phyloP scores from a whole-genome alignment of 2,113 vertebrate species.

The Lophura nycthemera region DNA sequence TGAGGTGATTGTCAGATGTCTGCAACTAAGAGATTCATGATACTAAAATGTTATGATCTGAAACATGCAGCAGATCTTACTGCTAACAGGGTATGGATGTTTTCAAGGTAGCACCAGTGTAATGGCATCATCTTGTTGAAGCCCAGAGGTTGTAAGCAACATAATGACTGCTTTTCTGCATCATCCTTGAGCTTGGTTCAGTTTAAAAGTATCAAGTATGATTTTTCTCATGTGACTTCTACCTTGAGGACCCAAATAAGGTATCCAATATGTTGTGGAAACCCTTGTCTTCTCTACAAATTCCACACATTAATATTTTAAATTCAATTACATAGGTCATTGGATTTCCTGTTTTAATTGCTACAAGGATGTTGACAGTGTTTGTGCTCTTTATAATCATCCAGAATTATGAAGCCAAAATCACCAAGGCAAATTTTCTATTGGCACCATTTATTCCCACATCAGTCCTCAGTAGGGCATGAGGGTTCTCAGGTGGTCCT shows the following conservation, averaged over 20 bases:
- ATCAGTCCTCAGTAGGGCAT: background rate
- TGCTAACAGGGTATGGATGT: background rate
- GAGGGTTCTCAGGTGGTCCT: background rate
- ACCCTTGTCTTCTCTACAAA: constrained; percentile 4
- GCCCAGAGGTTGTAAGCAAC: background rate
- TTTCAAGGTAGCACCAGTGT: background rate
- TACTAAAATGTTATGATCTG: background rate
- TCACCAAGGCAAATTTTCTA: background rate
- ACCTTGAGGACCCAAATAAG: background rate
- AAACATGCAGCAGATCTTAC: background rate
- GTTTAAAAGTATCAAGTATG: background rate
- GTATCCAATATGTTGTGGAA: background rate
- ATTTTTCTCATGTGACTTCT: constrained; percentile 5
- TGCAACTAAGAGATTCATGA: background rate
- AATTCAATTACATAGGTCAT: constrained; percentile 37
- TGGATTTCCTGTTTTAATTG: constrained; percentile 61
- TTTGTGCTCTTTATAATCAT: background rate
- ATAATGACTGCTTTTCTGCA: rapidly evolving
- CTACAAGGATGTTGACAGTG: constrained; percentile 48
- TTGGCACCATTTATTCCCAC: background rate
- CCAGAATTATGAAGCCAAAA: background rate
- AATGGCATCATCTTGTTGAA: background rate
- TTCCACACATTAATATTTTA: constrained; percentile 30
- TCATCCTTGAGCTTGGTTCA: background rate
- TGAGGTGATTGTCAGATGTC: constrained; percentile 66